Evolutionary conservation across 2,113 vertebrate genomes (phyloP).

Genomic region (Probosciger aterrimus): DNA sequence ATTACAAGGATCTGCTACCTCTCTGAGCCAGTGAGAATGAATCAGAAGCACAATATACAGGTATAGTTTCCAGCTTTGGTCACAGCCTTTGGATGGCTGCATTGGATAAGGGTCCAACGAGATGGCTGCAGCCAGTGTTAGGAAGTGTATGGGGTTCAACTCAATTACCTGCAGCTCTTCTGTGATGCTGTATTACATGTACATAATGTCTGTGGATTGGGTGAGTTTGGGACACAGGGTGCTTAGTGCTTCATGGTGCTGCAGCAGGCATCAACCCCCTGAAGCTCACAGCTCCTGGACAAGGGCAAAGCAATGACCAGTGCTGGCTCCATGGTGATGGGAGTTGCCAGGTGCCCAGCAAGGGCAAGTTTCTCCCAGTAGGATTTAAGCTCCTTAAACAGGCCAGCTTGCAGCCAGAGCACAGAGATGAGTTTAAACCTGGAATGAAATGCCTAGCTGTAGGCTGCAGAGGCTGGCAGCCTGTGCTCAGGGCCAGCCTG

Average conservation of each 20-base stretch:
- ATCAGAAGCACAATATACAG: not conserved
- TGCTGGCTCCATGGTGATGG: not conserved
- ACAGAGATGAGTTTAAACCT: not conserved
- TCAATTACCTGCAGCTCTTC: not conserved
- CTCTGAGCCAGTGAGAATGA: not conserved
- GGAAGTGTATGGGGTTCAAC: accelerated
- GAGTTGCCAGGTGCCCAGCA: accelerated
- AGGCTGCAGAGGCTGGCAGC: not conserved
- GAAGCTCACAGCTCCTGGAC: not conserved
- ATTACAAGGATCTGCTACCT: not conserved
- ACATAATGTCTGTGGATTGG: accelerated
- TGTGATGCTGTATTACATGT: not conserved
- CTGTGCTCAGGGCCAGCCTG: not conserved
- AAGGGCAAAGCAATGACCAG: not conserved
- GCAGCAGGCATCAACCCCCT: not conserved
- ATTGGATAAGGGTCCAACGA: not conserved
- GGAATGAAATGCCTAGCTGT: not conserved
- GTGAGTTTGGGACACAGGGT: accelerated
- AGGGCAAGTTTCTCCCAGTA: not conserved
- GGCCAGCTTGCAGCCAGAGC: not conserved
- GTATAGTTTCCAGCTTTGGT: not conserved
- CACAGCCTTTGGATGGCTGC: not conserved
- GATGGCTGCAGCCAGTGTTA: not conserved
- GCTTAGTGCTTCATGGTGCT: not conserved
- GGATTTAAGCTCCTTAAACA: not conserved